A percentile compares a stretch with the other conserved stretches of the same genome.
These are phyloP conservation scores for Galerucella pusilla DNA, from an alignment of 2,888 invertebrate genomes.

Conservation along the genomic window DNA sequence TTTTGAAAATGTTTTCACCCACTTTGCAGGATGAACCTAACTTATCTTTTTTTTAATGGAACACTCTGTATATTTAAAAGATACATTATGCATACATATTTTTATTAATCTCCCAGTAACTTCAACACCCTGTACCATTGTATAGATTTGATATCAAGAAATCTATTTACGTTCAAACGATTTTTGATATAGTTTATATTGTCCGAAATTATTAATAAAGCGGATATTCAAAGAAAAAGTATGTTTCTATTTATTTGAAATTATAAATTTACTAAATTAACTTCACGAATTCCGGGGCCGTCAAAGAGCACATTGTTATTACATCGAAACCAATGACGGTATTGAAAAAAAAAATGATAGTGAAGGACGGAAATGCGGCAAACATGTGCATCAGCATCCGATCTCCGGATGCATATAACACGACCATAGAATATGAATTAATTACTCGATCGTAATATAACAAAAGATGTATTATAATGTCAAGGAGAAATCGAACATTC, in stretches of 20 bases:
- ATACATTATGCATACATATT: too few species aligned
- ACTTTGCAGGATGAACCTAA: too few species aligned
- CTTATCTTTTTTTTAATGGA: too few species aligned
- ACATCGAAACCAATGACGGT: not conserved
- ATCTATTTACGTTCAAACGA: too few species aligned
- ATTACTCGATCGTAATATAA: constrained; percentile 20
- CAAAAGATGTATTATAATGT: constrained; percentile 10
- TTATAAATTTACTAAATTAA: not conserved
- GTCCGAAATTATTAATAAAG: too few species aligned
- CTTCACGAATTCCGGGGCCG: not conserved
- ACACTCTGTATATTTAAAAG: too few species aligned
- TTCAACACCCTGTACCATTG: too few species aligned
- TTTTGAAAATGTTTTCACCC: too few species aligned
- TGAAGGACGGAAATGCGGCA: constrained; percentile 41
- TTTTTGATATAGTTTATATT: too few species aligned
- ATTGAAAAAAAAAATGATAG: constrained; percentile 3
- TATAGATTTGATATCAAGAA: too few species aligned
- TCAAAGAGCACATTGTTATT: not conserved
- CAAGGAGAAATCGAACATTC: constrained; percentile 11
- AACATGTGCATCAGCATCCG: constrained; percentile 50
- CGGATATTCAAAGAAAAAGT: not conserved
- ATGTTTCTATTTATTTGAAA: too few species aligned
- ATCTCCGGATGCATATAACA: constrained; percentile 46
- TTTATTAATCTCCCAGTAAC: too few species aligned
- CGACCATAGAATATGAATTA: constrained; percentile 43